Conservation (phyloP, 2,797 vertebrate species). For the Champsocephalus esox region DNA sequence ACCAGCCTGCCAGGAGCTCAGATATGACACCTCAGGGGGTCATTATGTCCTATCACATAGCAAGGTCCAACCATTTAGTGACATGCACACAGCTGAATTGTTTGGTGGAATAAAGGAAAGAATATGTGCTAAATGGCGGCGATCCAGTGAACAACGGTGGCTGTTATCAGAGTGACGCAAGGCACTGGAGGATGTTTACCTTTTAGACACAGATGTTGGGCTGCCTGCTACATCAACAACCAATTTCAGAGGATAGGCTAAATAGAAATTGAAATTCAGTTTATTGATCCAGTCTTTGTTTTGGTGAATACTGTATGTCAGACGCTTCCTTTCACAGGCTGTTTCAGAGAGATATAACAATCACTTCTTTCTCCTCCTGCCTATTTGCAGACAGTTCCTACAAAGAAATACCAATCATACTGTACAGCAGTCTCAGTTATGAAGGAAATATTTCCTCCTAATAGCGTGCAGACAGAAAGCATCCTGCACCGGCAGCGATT, state of each 20-base stretch:
- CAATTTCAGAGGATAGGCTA: slow-evolving; percentile 29
- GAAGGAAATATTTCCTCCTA: slow-evolving; percentile 47
- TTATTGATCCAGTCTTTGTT: slow-evolving; percentile 46
- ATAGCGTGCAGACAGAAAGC: slow-evolving; percentile 58
- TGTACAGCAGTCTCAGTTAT: slow-evolving; percentile 29
- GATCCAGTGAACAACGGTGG: slow-evolving; percentile 27
- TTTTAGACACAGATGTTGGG: slow-evolving; percentile 46
- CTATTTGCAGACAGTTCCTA: slow-evolving; percentile 27
- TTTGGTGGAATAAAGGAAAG: slow-evolving; percentile 55
- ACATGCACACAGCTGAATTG: slow-evolving; percentile 56
- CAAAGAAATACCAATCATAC: slow-evolving; percentile 24
- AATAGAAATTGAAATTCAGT: slow-evolving; percentile 27
- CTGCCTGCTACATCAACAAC: slow-evolving; percentile 27
- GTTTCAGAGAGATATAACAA: slow-evolving; percentile 37
- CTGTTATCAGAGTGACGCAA: slow-evolving; percentile 64
- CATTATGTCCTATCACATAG: slow-evolving; percentile 62
- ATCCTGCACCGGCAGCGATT: slow-evolving; percentile 46
- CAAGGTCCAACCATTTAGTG: slow-evolving; percentile 48
- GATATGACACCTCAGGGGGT: slow-evolving; percentile 47
- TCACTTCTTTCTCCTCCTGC: slow-evolving; percentile 16
- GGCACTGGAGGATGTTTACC: slow-evolving; percentile 18
- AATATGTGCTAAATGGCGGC: slow-evolving; percentile 51
- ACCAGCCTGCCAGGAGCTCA: slow-evolving; percentile 41
- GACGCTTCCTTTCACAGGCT: slow-evolving; percentile 20
- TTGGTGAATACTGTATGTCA: slow-evolving; percentile 3